These are phyloP conservation scores for Xylota sylvarum DNA, from an alignment of 2,888 invertebrate species.

Conservation along the genomic window DNA sequence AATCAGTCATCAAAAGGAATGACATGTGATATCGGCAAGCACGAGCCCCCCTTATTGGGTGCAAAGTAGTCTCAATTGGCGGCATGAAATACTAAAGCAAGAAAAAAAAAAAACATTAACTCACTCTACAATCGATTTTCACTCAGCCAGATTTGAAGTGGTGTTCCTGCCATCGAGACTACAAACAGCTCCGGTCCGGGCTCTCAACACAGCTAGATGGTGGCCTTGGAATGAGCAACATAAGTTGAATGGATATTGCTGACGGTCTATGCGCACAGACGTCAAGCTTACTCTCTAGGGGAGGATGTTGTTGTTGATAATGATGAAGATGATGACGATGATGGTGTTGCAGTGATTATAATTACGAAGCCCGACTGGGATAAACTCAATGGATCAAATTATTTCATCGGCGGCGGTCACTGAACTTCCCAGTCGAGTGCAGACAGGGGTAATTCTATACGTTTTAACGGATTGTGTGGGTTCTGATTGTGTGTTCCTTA, in stretches of 20 bases:
- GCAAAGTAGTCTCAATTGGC: neutral
- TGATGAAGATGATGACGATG: constrained; percentile 4
- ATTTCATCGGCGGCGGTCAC: constrained; percentile 1
- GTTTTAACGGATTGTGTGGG: constrained; percentile 22
- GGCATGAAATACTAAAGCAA: neutral
- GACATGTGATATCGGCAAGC: neutral
- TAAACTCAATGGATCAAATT: constrained; percentile 23
- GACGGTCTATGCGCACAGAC: constrained; percentile 10
- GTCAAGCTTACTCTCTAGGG: constrained; percentile 19
- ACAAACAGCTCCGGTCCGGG: neutral
- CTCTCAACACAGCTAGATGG: neutral
- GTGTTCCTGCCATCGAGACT: constrained; percentile 23
- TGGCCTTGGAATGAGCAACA: constrained; percentile 43
- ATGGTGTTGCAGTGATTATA: constrained; percentile 19
- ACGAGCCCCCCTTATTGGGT: constrained; percentile 8
- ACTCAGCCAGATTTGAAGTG: constrained; percentile 25
- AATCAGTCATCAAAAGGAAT: constrained; percentile 11
- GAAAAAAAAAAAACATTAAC: neutral
- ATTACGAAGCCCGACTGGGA: constrained; percentile 18
- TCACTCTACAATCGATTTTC: constrained; percentile 37
- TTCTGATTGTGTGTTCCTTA: neutral
- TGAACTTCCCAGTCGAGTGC: constrained; percentile 17
- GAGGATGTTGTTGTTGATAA: neutral
- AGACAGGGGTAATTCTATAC: constrained; percentile 12
- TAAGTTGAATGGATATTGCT: constrained; percentile 31